Base-by-base conservation (phyloP, 2,113 vertebrate genomes). In the Nematolebias whitei region DNA sequence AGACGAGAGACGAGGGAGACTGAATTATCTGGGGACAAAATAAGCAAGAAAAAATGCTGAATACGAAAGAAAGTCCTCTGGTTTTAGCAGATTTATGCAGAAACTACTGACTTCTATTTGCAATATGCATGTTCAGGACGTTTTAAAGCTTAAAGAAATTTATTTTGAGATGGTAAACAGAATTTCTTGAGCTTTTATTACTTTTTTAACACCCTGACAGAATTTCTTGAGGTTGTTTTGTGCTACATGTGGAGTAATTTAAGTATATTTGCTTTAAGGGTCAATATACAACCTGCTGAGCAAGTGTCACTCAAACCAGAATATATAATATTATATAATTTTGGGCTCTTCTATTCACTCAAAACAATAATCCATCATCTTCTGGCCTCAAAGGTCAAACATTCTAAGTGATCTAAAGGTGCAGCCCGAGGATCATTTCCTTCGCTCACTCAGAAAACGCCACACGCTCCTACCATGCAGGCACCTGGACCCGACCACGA, bases 401-500 rank as follows among this genome's bases (percentile, higher is more conserved):
- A 63, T 54, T 62, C 61, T 47, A 24, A 24, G 47, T 55, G 43
- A 69, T 58, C 71, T 24, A 6, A 13, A 43, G 44, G 13, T 45
- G 32, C 11, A 23, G 45, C 32, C n/a, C 6, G 8, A 38, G 24
- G 32, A 53, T 45, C 14, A 10, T 47, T 69, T 64, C 68, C 20
- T 79, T 44, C 19, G 15, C 0, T 44, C 8, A 19, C 22, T 6
- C 26, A 52, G n/a, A 48, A 20, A 44, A 13, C 35, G 2, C 41
- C 52, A 15, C 10, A 26, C n/a, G n/a, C 44, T 29, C 50, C 76
- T 73, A 88, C 68, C 67, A 97, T 97, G 96, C 93, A 94, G 50
- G 88, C 88, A 70, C 49, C 89, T 14, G 68, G 75, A 43, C 70
- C 85, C 0, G 83, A 88, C 14, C 86, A 87, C 0, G 96, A 98